phyloP scores from a whole-genome alignment of 92 coral and sea anemone species.

The Micromussa lordhowensis region DNA sequence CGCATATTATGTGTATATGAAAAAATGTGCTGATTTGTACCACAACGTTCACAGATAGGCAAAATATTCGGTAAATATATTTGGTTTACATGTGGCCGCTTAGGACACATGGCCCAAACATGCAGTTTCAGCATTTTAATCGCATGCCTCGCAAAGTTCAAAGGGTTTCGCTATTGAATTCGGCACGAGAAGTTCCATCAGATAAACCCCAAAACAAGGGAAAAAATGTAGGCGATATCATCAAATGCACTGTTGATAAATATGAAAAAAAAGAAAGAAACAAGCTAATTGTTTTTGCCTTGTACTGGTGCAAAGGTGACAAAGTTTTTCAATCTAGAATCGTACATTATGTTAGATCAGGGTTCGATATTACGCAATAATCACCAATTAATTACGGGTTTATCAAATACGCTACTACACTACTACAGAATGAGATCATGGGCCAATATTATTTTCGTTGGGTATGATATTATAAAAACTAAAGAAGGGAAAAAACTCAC shows the following conservation, averaged over 20 bases:
- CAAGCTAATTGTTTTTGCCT: too few species aligned
- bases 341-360: not conserved
- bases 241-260: not conserved
- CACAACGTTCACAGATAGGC: not conserved
- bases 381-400: too few species aligned
- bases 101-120: not conserved
- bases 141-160: not conserved
- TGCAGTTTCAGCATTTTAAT: not conserved
- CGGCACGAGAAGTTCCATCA: not conserved
- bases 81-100: not conserved
- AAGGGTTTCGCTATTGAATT: not conserved
- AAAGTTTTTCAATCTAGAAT: not conserved
- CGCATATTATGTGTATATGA: not conserved
- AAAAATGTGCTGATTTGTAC: not conserved
- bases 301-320: not conserved
- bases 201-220: not conserved
- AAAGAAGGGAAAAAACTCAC: too few species aligned
- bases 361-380: too few species aligned
- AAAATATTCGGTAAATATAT: not conserved
- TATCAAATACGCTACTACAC: too few species aligned
- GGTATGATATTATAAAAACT: too few species aligned
- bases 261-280: too few species aligned
- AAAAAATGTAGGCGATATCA: not conserved
- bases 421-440: too few species aligned
- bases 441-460: too few species aligned